Evolutionary conservation across 30 jellyfish, hydroid and myxozoan species (phyloP).

Genomic region (Aurelia coerulea): DNA sequence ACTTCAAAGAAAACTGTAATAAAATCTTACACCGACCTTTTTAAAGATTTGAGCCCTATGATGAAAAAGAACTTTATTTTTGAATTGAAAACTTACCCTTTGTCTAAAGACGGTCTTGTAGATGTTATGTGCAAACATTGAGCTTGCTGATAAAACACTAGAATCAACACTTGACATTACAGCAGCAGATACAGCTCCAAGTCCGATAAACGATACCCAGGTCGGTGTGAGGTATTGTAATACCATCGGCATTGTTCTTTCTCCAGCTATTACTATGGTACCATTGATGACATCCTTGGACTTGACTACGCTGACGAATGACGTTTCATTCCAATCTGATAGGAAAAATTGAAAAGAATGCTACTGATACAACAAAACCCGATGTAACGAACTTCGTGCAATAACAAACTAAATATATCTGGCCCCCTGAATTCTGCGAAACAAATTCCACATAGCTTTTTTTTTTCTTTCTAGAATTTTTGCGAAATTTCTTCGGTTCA

Average conservation of each 20-base stretch:
- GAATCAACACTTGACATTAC: constrained; percentile 99
- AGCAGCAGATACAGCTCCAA: constrained; percentile 99
- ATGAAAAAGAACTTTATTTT: too few relatives aligned
- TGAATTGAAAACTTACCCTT: constrained; percentile 43
- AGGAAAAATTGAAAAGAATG: background rate
- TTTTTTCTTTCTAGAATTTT: too few relatives aligned
- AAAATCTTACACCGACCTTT: too few relatives aligned
- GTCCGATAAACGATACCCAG: constrained; percentile 95
- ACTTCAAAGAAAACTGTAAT: too few relatives aligned
- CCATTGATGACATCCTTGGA: constrained; percentile 20
- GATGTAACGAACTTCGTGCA: too few relatives aligned
- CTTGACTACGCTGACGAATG: constrained; percentile 33
- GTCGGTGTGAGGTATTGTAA: constrained; percentile 97
- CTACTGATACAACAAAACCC: too few relatives aligned
- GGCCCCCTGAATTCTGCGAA: too few relatives aligned
- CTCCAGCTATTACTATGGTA: constrained; percentile 18
- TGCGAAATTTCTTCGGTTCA: too few relatives aligned
- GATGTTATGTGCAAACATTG: constrained; percentile 99
- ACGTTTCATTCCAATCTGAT: constrained; percentile 88
- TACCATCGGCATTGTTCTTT: constrained; percentile 94
- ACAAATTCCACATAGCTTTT: too few relatives aligned
- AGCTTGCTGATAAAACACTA: constrained; percentile 97
- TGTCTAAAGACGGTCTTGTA: constrained; percentile 92
- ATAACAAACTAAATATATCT: too few relatives aligned
- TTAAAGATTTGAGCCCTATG: too few relatives aligned